Conservation (phyloP, 1,140 invertebrate genomes). For the Mylabris phalerata region DNA sequence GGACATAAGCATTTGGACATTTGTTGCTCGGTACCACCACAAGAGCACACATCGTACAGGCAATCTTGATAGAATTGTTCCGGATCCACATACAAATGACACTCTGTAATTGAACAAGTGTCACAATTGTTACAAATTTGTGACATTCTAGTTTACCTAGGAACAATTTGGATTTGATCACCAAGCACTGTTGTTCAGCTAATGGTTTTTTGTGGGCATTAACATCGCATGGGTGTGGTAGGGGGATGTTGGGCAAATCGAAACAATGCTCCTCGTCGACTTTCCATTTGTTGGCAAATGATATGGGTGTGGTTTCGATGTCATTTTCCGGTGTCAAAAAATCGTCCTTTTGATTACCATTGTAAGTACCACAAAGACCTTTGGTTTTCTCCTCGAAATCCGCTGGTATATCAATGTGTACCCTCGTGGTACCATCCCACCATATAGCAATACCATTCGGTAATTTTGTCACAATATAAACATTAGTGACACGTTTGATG, state of each 20-base stretch:
- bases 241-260: slow-evolving; percentile 48
- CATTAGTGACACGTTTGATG: neutral
- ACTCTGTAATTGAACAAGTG: slow-evolving; percentile 37
- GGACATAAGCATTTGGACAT: slow-evolving; percentile 69
- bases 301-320: slow-evolving; percentile 62
- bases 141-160: too few species aligned
- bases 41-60: slow-evolving; percentile 81
- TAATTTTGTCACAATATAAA: slow-evolving; percentile 51
- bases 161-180: slow-evolving; percentile 59
- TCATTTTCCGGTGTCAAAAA: slow-evolving; percentile 81
- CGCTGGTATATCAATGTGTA: slow-evolving; percentile 74
- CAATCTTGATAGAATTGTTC: slow-evolving; percentile 73
- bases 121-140: too few species aligned
- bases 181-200: slow-evolving; percentile 64
- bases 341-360: slow-evolving; percentile 79
- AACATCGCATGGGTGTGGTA: slow-evolving; percentile 60
- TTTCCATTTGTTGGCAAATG: slow-evolving; percentile 87
- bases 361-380: slow-evolving; percentile 86
- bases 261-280: slow-evolving; percentile 60
- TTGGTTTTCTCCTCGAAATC: slow-evolving; percentile 58
- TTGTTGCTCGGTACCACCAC: slow-evolving; percentile 37
- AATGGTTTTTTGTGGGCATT: slow-evolving; percentile 61
- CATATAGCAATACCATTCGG: slow-evolving; percentile 70
- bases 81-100: slow-evolving; percentile 61
- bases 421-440: slow-evolving; percentile 77